Evolutionary conservation across 2,888 invertebrate species (phyloP), one percentile per base, ranked within the genome.

Genomic region (Lissocephala sabroskyi): DNA sequence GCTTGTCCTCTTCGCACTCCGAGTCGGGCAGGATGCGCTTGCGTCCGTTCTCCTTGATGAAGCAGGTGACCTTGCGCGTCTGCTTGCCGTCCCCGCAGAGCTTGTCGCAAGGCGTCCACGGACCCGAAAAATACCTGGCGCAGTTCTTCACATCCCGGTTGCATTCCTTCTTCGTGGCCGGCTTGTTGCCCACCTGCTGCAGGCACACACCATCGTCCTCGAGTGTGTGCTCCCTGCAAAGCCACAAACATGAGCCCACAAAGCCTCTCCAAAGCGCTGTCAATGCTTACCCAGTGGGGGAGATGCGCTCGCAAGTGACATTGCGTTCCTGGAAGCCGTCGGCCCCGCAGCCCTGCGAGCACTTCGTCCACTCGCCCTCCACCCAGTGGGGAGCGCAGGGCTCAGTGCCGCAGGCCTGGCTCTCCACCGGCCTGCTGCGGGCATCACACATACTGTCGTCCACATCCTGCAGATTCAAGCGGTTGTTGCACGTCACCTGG

Each of bases 51-150:
- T 86, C 85, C 80, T 89, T 91, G 67, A 88, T 89, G 82, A 89
- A 92, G 82, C 98, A 98, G 1, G 90, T 89, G 0, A 96, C 92
- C 66, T 89, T 88, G 19, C 98, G 88, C 0, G 87, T 90, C 85
- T 95, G 91, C 62, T 89, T 90, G 1, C 98, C 98, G 67, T 92
- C 90, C 0, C 95, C 98, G 81, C 97, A 98, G n/a, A 96, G 86
- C 80, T 90, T 91, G 82, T 95, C 91, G 75, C 97, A 97, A 92
- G 95, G 92, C 80, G 91, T 92, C 98, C 98, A 98, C 3, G 93
- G 92, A 45, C 93, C 95, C 18, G 90, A 86, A 79, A 94, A 93
- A 93, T 96, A 98, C 42, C 88, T 87, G 0, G 97, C 95, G 79
- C 97, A 97, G 18, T 89, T 88, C 19, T 80, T 63, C 1, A 90